phyloP scores from a whole-genome alignment of 2,113 vertebrate genomes.

The Pheucticus melanocephalus region DNA sequence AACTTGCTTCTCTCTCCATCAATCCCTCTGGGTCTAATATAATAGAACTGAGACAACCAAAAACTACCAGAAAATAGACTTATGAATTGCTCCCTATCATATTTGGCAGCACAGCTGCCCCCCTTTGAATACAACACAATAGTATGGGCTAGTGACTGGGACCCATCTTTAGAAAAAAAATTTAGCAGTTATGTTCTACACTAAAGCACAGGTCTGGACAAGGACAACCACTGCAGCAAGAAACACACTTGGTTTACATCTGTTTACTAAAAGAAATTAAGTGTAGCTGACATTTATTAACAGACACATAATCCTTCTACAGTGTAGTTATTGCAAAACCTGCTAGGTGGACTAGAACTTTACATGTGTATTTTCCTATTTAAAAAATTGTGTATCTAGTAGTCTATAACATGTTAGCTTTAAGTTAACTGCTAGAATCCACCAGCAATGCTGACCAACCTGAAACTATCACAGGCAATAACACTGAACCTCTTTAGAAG shows the following conservation, averaged over 20 bases:
- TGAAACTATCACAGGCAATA: not conserved
- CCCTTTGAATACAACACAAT: not conserved
- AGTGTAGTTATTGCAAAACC: not conserved
- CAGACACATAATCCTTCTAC: not conserved
- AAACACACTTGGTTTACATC: not conserved
- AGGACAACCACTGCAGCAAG: not conserved
- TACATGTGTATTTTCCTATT: not conserved
- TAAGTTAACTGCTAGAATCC: not conserved
- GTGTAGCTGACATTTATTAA: not conserved
- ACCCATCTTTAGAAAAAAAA: not conserved
- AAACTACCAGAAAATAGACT: not conserved
- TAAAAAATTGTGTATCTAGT: not conserved
- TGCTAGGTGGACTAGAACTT: not conserved
- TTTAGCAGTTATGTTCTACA: not conserved
- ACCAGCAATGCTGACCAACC: not conserved
- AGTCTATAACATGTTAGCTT: not conserved
- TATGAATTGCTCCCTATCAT: not conserved
- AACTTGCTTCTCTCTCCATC: not conserved
- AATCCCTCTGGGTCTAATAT: not conserved
- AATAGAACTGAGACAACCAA: not conserved
- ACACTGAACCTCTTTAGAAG: not conserved
- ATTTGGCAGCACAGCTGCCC: not conserved
- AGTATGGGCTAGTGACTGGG: not conserved
- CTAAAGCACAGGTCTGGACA: not conserved
- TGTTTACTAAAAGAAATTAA: slow-evolving; percentile 7